phyloP scores from a whole-genome alignment of 1,140 invertebrate genomes.

The Solen grandis region DNA sequence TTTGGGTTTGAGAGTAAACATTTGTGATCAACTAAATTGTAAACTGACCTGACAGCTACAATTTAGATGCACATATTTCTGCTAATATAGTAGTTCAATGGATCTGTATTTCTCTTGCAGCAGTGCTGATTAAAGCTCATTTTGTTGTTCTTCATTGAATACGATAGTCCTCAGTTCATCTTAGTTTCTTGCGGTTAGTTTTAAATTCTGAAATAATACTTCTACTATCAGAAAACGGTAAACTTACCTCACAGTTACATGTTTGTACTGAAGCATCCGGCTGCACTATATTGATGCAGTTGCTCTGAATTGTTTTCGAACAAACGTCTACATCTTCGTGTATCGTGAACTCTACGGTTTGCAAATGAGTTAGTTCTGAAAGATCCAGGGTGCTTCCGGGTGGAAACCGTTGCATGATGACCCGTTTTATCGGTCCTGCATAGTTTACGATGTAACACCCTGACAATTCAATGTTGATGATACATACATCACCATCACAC shows the following conservation, averaged over 20 bases:
- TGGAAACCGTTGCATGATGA: no score
- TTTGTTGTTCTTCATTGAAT: not conserved
- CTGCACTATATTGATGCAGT: no score
- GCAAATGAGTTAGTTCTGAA: no score
- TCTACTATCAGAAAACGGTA: not conserved
- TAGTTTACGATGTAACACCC: no score
- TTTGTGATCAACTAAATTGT: not conserved
- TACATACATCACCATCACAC: no score
- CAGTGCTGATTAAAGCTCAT: not conserved
- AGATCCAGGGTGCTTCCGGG: no score
- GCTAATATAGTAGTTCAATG: not conserved
- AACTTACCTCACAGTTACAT: not conserved
- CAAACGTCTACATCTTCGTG: no score
- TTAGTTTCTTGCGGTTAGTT: not conserved
- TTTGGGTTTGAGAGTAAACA: not conserved
- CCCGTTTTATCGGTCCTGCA: no score
- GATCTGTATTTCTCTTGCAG: not conserved
- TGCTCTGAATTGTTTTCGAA: no score
- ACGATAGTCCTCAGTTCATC: no score
- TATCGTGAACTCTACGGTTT: no score
- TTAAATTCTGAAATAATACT: not conserved
- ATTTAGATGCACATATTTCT: not conserved
- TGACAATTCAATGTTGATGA: no score
- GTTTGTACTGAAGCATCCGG: not conserved
- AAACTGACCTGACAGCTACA: not conserved